Base-by-base conservation (phyloP, 2,888 invertebrate species). In the Folsomia manolachei region DNA sequence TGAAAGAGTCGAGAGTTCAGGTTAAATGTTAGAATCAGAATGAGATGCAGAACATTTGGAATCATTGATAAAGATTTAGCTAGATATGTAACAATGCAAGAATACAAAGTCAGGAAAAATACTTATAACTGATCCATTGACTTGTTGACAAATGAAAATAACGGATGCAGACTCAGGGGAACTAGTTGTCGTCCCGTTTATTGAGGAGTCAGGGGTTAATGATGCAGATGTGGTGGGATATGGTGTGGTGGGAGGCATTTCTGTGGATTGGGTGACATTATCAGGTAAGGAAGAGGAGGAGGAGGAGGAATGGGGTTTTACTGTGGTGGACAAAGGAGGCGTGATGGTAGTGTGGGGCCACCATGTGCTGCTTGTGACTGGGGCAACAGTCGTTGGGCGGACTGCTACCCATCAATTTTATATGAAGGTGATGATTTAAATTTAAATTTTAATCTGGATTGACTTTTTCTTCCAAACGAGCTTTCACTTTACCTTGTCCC, bases 241-340 rank as follows among this genome's bases (percentile, higher is more conserved):
- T 39, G 82, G 76, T 26, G 82, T 39, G 39, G 39, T 9, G 7
- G 14, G 14, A 39, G 39, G 39, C 56, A 69, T 63, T 62, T 74
- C 70, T 23, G 72, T 39, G 25, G 65, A 61, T n/a, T 11, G 52
- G 39, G 73, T 75, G 75, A 79, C 4, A 82, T 80, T 0, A 82
- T 81, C 21, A 78, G 73, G 23, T 79, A 75, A 23, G 79, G 73
- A n/a, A 75, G 65, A 60, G 80, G 81, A 24, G 81, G 79, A 72
- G 83, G 82, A 1, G 81, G 76, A 69, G 82, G n/a, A n/a, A n/a
- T n/a, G 53, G 73, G 77, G 19, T 71, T 65, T 60, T 63, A 25
- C 71, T 73, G 21, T 71, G 71, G 68, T 27, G 19, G 26, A n/a
- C n/a, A n/a, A n/a, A n/a, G n/a, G n/a, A n/a, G n/a, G n/a, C n/a